Percentiles rank a stretch among this genome's conserved stretches.
Conservation (phyloP, 2,797 vertebrate genomes). For the Oreochromis mossambicus region DNA sequence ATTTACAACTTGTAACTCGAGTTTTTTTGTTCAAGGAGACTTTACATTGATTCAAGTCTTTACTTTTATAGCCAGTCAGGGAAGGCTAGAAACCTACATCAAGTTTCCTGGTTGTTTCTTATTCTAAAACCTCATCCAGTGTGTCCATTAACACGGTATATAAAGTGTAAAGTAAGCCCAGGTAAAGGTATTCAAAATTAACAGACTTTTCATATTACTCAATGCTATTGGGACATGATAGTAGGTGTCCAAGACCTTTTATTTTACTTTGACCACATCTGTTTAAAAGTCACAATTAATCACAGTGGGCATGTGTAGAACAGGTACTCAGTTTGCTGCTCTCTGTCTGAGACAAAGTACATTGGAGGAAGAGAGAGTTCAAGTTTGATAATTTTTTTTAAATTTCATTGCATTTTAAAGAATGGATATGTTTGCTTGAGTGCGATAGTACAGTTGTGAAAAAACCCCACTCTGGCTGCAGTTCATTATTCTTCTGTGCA, state of each 20-base stretch:
- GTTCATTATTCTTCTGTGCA: constrained; percentile 50
- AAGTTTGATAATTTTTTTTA: neutral
- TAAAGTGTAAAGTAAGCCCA: constrained; percentile 52
- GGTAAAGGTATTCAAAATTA: constrained; percentile 38
- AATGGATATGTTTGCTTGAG: neutral
- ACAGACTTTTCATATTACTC: constrained; percentile 23
- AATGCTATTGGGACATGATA: neutral
- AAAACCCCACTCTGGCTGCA: neutral
- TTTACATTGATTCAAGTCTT: constrained; percentile 68
- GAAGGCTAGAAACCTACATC: constrained; percentile 57
- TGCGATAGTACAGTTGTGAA: constrained; percentile 8
- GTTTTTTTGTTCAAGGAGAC: constrained; percentile 63
- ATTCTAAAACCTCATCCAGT: constrained; percentile 34
- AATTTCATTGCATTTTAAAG: neutral
- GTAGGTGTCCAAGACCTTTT: constrained; percentile 3
- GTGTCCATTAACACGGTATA: constrained; percentile 53
- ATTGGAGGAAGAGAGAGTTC: neutral
- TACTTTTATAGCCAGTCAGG: constrained; percentile 63
- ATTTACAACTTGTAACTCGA: constrained; percentile 75
- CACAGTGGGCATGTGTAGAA: constrained; percentile 16
- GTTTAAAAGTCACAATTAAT: constrained; percentile 24
- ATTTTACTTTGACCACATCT: constrained; percentile 19
- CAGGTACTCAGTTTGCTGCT: neutral
- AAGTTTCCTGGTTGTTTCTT: constrained; percentile 57
- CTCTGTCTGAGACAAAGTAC: neutral